Evolutionary conservation across 2,888 invertebrate genomes (phyloP).

Genomic region (Tridacna gigas): DNA sequence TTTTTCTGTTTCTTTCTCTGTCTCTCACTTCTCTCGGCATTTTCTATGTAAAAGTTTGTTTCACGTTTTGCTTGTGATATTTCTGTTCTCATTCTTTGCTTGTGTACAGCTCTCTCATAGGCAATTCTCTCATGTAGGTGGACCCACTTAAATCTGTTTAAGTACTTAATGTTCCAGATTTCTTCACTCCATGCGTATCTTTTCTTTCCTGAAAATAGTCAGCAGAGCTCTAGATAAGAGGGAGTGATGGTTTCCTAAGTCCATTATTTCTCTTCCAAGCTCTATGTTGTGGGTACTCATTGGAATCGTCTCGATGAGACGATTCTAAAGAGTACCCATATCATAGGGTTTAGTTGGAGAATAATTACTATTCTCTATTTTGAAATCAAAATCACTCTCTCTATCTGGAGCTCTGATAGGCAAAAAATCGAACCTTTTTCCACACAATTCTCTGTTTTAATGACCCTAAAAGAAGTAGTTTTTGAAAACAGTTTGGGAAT

Average conservation of each 20-base stretch:
- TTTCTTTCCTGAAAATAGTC: slow-evolving; percentile 80
- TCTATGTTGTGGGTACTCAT: no score
- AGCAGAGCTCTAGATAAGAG: no score
- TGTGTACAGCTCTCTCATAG: slow-evolving; percentile 95
- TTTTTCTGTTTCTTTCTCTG: slow-evolving; percentile 67
- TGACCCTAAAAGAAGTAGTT: no score
- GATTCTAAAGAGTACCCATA: background rate
- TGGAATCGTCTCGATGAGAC: no score
- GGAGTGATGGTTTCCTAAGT: no score
- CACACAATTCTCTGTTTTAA: no score
- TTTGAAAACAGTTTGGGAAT: no score
- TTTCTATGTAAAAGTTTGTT: slow-evolving; percentile 92
- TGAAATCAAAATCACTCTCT: no score
- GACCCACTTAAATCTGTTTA: slow-evolving; percentile 96
- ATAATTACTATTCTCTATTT: no score
- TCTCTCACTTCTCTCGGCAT: slow-evolving; percentile 88
- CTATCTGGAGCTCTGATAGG: no score
- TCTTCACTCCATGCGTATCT: slow-evolving; percentile 90
- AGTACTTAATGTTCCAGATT: slow-evolving; percentile 98
- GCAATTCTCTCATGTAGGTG: slow-evolving; percentile 97
- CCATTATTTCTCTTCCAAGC: no score
- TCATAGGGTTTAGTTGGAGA: background rate
- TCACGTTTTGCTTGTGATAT: slow-evolving; percentile 94
- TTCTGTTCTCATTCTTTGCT: slow-evolving; percentile 94
- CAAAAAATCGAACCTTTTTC: no score